phyloP scores from a whole-genome alignment of 2,888 invertebrate genomes.

The Cephus nigrinus region DNA sequence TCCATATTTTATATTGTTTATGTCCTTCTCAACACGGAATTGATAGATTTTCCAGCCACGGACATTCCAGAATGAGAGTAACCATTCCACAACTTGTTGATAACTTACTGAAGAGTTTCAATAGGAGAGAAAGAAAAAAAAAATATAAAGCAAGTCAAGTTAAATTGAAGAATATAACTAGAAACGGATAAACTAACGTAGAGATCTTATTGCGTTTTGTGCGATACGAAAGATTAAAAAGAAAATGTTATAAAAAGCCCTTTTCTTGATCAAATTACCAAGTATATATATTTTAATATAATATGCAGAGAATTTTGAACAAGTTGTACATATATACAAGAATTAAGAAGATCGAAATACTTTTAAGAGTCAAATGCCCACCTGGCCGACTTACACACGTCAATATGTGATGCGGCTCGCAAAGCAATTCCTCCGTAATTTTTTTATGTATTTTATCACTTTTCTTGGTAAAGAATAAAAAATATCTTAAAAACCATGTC shows the following conservation, averaged over 20 bases:
- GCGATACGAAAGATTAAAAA: background rate
- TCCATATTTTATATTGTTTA: background rate
- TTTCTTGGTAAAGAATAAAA: background rate
- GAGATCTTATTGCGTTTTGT: background rate
- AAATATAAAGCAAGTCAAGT: background rate
- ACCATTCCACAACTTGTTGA: constrained; percentile 17
- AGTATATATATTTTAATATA: constrained; percentile 12
- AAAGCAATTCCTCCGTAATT: background rate
- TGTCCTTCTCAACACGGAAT: constrained; percentile 8
- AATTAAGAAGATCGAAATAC: constrained; percentile 16
- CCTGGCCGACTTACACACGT: background rate
- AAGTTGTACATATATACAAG: constrained; percentile 23
- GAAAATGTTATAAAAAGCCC: background rate
- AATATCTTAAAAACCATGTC: background rate
- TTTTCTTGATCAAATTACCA: background rate
- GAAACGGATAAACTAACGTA: background rate
- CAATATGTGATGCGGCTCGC: background rate
- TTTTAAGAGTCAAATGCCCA: background rate
- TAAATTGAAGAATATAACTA: background rate
- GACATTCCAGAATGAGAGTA: constrained; percentile 18
- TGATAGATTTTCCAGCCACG: constrained; percentile 16
- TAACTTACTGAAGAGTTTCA: background rate
- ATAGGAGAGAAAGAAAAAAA: background rate
- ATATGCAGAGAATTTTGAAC: constrained; percentile 16
- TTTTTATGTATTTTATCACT: background rate